These are phyloP conservation scores for Bombus waltoni DNA, from an alignment of 1,140 invertebrate genomes.

Conservation along the genomic window DNA sequence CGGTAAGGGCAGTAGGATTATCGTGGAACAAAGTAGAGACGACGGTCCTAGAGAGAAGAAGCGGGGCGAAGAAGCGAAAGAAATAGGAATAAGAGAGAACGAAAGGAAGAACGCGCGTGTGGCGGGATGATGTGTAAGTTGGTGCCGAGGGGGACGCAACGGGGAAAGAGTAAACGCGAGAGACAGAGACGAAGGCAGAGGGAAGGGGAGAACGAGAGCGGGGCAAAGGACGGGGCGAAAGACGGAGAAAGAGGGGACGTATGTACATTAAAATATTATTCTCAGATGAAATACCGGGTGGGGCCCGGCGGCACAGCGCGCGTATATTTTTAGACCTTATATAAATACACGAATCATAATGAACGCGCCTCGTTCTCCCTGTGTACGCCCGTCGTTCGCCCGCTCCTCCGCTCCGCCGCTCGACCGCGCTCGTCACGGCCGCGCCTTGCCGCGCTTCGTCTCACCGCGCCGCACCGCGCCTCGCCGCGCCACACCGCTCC, in stretches of 20 bases:
- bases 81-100: slow-evolving; percentile 33
- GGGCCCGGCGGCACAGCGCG: slow-evolving; percentile 79
- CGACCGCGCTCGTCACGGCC: slow-evolving; percentile 43
- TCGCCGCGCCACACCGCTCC: not conserved
- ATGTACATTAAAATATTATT: slow-evolving; percentile 83
- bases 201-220: slow-evolving; percentile 48
- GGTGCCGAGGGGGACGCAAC: slow-evolving; percentile 40
- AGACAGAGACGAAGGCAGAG: slow-evolving; percentile 2
- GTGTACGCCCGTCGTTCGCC: slow-evolving; percentile 53
- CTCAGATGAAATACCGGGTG: slow-evolving; percentile 83
- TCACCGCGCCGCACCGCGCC: slow-evolving; percentile 18
- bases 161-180: slow-evolving; percentile 23
- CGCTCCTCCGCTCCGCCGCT: slow-evolving; percentile 28
- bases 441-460: slow-evolving; percentile 28
- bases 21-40: slow-evolving; percentile 3
- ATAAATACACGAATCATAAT: slow-evolving; percentile 84
- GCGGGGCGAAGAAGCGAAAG: slow-evolving; percentile 13
- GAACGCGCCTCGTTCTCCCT: slow-evolving; percentile 74
- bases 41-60: slow-evolving; percentile 12
- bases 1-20: slow-evolving; percentile 34
- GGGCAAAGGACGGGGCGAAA: slow-evolving; percentile 36
- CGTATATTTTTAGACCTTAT: slow-evolving; percentile 83
- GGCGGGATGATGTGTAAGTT: slow-evolving; percentile 38
- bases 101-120: slow-evolving; percentile 17
- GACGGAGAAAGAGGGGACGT: slow-evolving; percentile 56